Base-by-base conservation (phyloP, 2,888 invertebrate genomes). In the Troides aeacus region DNA sequence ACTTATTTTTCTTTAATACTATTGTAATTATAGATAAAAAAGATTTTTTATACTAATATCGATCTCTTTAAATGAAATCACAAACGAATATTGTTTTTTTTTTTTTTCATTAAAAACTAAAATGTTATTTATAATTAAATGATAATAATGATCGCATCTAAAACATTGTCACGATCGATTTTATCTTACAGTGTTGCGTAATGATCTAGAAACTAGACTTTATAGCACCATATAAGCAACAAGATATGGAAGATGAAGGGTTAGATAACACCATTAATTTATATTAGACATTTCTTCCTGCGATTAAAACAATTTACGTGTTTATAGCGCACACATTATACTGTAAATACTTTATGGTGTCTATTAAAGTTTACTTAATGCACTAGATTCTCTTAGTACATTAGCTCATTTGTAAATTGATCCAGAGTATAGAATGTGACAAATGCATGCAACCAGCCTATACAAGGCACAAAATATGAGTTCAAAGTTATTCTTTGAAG, bases 221-320 rank as follows among this genome's bases (percentile, higher is more conserved):
- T 70, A 70, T 66, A 30, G 62, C 57, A 18, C 53, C 59, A 59
- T 66, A 66, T 66, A 70, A 70, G 57, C 36, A 6, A 59, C 62
- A 62, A 70, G 66, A 50, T 65, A 62, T 62, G 17, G 46, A 8
- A 46, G 62, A 46, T 30, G 24, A 39, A 24, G 66, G 23, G 15
- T 42, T n/a, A 65, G 57, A 46, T 42, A 42, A 24, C 57, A 30
- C 59, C 58, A 58, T 63, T 62, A 59, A 53, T 30, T 62, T 59
- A 70, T 66, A 66, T 66, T 58, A 58, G 66, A 66, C 53, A 30
- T 57, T 17, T 30, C 62, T 69, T 70, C 70, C 62, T 59, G 66
- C 70, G 62, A 58, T 70, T 70, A 70, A 70, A 70, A 62, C 70
- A 63, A 66, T 63, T 70, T 66, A 50, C 58, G 24, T 62, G 46